Base-by-base conservation (phyloP, 2,888 invertebrate genomes). In the Mythimna vitellina region DNA sequence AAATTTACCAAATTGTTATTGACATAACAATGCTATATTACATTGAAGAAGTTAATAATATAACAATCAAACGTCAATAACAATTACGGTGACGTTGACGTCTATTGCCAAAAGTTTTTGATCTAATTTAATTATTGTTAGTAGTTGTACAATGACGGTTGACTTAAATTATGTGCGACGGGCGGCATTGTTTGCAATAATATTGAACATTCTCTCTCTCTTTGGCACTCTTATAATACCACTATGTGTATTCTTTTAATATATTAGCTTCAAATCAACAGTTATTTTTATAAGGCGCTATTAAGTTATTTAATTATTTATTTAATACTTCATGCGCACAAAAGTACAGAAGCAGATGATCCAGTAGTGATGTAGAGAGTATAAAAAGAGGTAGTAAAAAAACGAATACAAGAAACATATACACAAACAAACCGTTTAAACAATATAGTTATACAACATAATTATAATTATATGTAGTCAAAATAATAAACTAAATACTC, bases 41-140 rank as follows among this genome's bases (percentile, higher is more conserved):
- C 76, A 79, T 81, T 77, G 69, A 72, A 76, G 79, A 81, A 72
- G 70, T 80, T 84, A 83, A 88, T 86, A 85, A 84, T 78, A 79
- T 81, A 85, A 89, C 88, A 90, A 92, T 92, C 86, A 89, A 86
- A 87, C 85, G 94, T 93, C 94, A 94, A 92, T 94, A 91, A 90
- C 89, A 93, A 94, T 94, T 90, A 86, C 87, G 76, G 67, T 81
- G 78, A 75, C 84, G 88, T 82, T 76, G 86, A 90, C 87, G 85
- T 74, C 88, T 89, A 86, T 87, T 83, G 84, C 84, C 80, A 84
- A 87, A 87, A 87, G 85, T 83, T 87, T 86, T 87, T 89, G 89
- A 88, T 87, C 89, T 91, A 91, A 93, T 93, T 92, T 86, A 90
- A 91, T 92, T 88, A 92, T 88, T 90, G 89, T 87, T 85, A 83